These are phyloP conservation scores for Podilymbus podiceps DNA, from an alignment of 2,113 vertebrate species.

Conservation along the genomic window DNA sequence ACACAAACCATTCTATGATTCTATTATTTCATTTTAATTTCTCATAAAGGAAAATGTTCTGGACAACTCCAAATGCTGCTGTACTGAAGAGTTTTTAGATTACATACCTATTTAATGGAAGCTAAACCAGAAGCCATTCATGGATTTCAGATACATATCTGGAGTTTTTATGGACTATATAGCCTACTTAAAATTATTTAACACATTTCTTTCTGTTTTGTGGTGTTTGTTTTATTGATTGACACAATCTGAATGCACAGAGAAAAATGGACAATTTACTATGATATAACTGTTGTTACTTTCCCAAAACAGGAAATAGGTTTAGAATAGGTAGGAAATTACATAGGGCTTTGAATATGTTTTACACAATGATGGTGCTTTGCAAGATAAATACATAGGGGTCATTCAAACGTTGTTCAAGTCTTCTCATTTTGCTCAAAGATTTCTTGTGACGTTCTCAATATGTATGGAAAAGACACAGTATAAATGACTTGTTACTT, in stretches of 20 bases:
- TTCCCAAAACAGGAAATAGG: not conserved
- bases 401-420: not conserved
- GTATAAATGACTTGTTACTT: not conserved
- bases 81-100: not conserved
- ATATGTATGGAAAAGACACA: not conserved
- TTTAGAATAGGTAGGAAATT: not conserved
- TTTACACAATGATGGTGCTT: not conserved
- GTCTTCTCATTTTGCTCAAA: not conserved
- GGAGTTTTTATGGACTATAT: not conserved
- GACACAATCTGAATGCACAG: not conserved
- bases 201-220: not conserved
- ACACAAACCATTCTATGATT: not conserved
- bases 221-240: not conserved
- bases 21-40: not conserved
- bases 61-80: not conserved
- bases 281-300: not conserved
- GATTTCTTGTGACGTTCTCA: not conserved
- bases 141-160: not conserved
- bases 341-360: not conserved
- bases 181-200: not conserved
- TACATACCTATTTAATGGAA: not conserved
- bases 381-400: not conserved
- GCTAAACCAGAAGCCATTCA: not conserved
- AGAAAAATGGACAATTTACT: not conserved
- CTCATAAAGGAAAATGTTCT: not conserved